These are phyloP conservation scores for Amphipoea lucens DNA, from an alignment of 2,888 invertebrate genomes.

Conservation along the genomic window DNA sequence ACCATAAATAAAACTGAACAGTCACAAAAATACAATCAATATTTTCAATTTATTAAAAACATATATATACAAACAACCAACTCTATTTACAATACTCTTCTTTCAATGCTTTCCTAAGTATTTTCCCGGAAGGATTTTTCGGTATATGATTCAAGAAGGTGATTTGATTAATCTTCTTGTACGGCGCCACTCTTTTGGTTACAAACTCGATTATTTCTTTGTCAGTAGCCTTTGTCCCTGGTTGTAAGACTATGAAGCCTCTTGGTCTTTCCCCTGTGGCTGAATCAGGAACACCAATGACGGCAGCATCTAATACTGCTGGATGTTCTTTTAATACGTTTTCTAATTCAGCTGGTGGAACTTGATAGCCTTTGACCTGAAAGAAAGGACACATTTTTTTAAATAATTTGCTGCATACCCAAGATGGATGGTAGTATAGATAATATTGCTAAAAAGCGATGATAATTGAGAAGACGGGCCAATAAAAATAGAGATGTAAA, in stretches of 20 bases:
- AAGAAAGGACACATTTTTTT: slow-evolving; percentile 18
- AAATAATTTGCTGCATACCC: neutral
- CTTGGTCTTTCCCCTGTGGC: slow-evolving; percentile 93
- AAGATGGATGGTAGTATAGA: neutral
- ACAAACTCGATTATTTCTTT: slow-evolving; percentile 92
- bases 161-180: slow-evolving; percentile 93
- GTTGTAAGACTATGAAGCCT: slow-evolving; percentile 92
- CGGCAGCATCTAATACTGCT: slow-evolving; percentile 94
- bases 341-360: slow-evolving; percentile 97
- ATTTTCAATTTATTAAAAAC: neutral
- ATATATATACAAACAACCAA: neutral
- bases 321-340: slow-evolving; percentile 93
- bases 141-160: slow-evolving; percentile 93
- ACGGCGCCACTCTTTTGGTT: slow-evolving; percentile 92
- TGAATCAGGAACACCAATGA: slow-evolving; percentile 93
- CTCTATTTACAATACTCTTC: slow-evolving; percentile 70
- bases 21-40: neutral
- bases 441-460: neutral
- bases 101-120: slow-evolving; percentile 91
- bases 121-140: slow-evolving; percentile 94
- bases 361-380: slow-evolving; percentile 93
- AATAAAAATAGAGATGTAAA: neutral
- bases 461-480: neutral
- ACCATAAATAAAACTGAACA: neutral
- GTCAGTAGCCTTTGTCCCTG: slow-evolving; percentile 81